phyloP scores from a whole-genome alignment of 2,888 invertebrate genomes.

The Asteroscopus sphinx region DNA sequence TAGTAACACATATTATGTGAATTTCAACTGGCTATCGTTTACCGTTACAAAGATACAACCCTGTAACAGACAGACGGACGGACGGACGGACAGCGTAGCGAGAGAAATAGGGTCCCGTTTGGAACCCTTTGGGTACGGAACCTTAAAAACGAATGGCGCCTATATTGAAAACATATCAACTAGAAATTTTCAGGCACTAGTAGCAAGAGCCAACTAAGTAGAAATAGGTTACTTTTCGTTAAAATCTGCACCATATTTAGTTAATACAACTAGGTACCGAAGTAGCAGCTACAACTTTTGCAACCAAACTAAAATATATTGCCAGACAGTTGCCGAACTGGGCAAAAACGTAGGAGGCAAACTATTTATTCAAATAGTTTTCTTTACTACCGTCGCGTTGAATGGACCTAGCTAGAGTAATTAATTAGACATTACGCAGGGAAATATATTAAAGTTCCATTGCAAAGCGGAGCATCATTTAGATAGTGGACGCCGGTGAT shows the following conservation, averaged over 20 bases:
- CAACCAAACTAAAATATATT: conserved; percentile 35
- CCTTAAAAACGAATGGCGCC: no score
- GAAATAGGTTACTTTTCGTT: conserved; percentile 43
- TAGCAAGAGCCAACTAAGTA: conserved; percentile 22
- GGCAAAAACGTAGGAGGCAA: conserved; percentile 23
- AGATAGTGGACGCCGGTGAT: conserved; percentile 73
- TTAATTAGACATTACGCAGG: conserved; percentile 53
- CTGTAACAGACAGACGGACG: no score
- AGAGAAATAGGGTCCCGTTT: no score
- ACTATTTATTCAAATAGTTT: conserved; percentile 27
- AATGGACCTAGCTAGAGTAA: conserved; percentile 3
- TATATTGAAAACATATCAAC: conserved; percentile 19
- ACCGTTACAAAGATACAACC: no score
- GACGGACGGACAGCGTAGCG: no score
- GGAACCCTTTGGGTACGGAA: no score
- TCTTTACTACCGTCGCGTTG: conserved; percentile 4
- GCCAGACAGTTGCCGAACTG: conserved; percentile 10
- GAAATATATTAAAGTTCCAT: conserved; percentile 63
- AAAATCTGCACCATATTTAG: conserved; percentile 52
- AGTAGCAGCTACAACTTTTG: conserved; percentile 32
- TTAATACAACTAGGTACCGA: conserved; percentile 49
- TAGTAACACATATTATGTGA: no score
- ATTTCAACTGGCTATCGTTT: no score
- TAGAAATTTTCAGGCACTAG: conserved; percentile 25
- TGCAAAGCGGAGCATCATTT: conserved; percentile 63